Evolutionary conservation across 2,797 vertebrate species (phyloP).

Genomic region (Acestrorhynchus altus): DNA sequence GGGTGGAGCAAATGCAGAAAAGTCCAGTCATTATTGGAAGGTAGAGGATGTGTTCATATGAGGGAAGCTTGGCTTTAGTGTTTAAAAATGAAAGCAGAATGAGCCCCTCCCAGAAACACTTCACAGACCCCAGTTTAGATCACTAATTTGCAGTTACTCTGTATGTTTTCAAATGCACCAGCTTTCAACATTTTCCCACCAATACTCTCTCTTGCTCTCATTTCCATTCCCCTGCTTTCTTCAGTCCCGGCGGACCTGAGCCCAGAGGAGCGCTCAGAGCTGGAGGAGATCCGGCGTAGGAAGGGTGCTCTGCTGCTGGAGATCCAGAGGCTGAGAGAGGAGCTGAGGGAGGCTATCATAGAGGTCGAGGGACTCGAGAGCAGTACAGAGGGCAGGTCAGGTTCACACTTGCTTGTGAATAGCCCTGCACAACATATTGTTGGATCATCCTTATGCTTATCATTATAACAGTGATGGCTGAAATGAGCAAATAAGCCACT

Average conservation of each 20-base stretch:
- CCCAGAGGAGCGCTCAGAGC: constrained; percentile 91
- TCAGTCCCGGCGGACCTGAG: constrained; percentile 84
- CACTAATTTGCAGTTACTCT: too few species aligned
- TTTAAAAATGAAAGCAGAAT: background rate
- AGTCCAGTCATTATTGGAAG: background rate
- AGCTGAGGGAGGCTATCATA: constrained; percentile 91
- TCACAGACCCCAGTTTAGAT: too few species aligned
- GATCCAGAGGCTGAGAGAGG: constrained; percentile 93
- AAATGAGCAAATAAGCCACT: too few species aligned
- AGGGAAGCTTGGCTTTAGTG: background rate
- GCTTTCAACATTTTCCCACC: too few species aligned
- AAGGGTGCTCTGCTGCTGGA: constrained; percentile 93
- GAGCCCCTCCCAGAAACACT: background rate
- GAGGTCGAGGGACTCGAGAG: constrained; percentile 93
- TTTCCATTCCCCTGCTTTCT: background rate
- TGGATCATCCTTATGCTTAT: background rate
- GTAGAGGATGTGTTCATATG: background rate
- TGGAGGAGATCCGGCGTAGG: constrained; percentile 92
- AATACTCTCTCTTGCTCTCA: too few species aligned
- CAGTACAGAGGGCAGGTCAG: constrained; percentile 92
- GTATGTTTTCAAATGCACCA: too few species aligned
- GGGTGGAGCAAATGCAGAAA: background rate
- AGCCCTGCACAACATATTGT: background rate
- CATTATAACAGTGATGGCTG: too few species aligned
- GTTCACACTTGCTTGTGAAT: background rate